Evolutionary conservation across 1,140 invertebrate genomes (phyloP).

Genomic region (Brachionus asplanchnoidis): DNA sequence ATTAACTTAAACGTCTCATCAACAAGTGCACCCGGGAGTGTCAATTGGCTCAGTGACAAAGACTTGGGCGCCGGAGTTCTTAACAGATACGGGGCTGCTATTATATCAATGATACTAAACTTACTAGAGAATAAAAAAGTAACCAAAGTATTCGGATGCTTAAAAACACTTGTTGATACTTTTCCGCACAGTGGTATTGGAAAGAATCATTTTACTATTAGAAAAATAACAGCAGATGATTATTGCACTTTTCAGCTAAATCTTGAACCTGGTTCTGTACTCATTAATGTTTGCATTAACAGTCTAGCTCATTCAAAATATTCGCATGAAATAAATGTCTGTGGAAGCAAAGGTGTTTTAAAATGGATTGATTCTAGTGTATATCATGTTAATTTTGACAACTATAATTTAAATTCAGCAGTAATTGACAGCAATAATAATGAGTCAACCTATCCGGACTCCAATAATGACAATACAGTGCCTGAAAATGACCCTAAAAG

Average conservation of each 20-base stretch:
- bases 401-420: neutral
- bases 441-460: neutral
- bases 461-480: neutral
- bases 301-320: slow-evolving; percentile 5
- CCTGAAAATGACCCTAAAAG: neutral
- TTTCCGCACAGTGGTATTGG: neutral
- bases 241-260: slow-evolving; percentile 32
- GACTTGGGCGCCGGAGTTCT: slow-evolving; percentile 29
- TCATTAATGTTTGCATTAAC: slow-evolving; percentile 19
- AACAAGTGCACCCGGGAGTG: neutral
- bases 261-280: slow-evolving; percentile 5
- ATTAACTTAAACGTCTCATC: neutral
- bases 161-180: neutral
- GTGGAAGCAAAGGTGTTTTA: neutral
- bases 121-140: neutral
- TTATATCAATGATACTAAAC: slow-evolving; percentile 1
- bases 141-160: neutral
- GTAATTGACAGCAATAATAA: slow-evolving; percentile 9
- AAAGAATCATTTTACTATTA: neutral
- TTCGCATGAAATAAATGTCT: slow-evolving; percentile 4
- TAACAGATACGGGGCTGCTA: slow-evolving; percentile 1
- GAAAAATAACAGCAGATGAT: slow-evolving; percentile 35
- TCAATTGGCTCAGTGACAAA: slow-evolving; percentile 11
- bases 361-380: neutral
- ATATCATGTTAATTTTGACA: neutral